These are phyloP conservation scores for Prunella himalayana DNA, from an alignment of 2,113 vertebrate species.

Conservation along the genomic window DNA sequence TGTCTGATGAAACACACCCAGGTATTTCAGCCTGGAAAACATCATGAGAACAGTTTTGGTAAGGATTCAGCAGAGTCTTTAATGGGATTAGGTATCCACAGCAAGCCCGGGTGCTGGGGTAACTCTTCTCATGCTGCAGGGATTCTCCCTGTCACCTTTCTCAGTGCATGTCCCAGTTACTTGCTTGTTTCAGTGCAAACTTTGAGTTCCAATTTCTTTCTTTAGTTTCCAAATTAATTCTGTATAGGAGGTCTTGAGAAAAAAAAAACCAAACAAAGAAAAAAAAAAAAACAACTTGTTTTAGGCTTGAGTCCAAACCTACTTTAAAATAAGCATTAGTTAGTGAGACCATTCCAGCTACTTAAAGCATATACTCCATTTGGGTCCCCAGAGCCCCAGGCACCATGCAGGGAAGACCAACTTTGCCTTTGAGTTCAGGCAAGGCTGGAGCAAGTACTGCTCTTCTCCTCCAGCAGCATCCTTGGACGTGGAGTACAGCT, in stretches of 20 bases:
- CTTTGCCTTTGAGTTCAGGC: neutral
- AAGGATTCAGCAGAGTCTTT: neutral
- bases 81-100: neutral
- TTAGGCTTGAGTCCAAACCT: neutral
- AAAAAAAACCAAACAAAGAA: neutral
- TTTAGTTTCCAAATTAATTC: neutral
- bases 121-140: neutral
- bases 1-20: neutral
- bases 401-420: neutral
- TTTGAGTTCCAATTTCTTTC: neutral
- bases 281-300: neutral
- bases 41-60: neutral
- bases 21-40: neutral
- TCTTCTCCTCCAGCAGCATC: neutral
- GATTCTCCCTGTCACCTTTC: neutral
- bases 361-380: neutral
- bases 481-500: neutral
- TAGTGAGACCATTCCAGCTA: neutral
- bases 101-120: neutral
- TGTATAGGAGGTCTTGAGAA: neutral
- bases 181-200: neutral
- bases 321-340: neutral
- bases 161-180: rapidly evolving
- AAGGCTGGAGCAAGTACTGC: neutral
- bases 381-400: neutral